Conservation (phyloP, 2,797 vertebrate species). For the Myiotriccus ornatus region DNA sequence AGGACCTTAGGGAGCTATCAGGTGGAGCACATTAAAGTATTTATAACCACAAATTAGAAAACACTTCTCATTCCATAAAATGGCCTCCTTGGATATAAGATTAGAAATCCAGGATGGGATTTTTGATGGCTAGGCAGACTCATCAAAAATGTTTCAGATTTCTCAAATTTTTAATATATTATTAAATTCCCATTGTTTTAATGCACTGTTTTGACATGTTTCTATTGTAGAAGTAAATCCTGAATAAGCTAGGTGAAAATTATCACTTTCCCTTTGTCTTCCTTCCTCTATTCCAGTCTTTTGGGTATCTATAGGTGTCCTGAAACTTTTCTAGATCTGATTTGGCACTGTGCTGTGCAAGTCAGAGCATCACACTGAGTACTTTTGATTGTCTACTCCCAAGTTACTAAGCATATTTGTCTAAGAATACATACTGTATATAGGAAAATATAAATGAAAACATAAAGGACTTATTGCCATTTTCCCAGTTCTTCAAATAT, state of each 20-base stretch:
- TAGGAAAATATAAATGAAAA: background rate
- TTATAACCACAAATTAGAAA: background rate
- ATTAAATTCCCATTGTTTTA: background rate
- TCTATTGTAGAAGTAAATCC: background rate
- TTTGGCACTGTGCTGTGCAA: background rate
- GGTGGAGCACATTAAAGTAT: rapidly evolving
- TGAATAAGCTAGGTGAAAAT: background rate
- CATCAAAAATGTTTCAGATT: background rate
- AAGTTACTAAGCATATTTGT: background rate
- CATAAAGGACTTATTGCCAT: background rate
- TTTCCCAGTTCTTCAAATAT: background rate
- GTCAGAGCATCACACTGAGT: background rate
- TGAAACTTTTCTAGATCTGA: background rate
- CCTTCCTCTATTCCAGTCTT: background rate
- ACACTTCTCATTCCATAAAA: background rate
- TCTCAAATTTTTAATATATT: background rate
- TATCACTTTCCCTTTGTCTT: background rate
- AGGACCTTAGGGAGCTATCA: background rate
- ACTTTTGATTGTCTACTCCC: background rate
- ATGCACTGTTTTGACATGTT: background rate
- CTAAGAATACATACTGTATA: background rate
- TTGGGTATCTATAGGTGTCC: background rate
- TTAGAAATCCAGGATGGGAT: background rate
- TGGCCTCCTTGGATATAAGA: background rate
- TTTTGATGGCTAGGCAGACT: background rate